Evolutionary conservation across 2,113 vertebrate species (phyloP).

Genomic region (Actenoides hombroni): DNA sequence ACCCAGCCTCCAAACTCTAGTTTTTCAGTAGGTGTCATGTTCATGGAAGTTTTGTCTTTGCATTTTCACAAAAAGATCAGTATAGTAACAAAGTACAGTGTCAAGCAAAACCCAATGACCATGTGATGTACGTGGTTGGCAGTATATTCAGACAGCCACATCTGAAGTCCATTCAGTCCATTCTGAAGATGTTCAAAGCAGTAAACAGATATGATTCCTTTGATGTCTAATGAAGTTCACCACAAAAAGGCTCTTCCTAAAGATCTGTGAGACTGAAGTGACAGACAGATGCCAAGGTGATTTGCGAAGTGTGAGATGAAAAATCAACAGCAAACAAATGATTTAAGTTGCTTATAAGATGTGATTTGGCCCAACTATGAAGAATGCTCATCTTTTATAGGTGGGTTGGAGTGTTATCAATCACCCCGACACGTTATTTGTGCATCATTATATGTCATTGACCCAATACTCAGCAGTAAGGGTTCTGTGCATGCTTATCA

Average conservation of each 20-base stretch:
- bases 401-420: neutral
- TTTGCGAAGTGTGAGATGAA: neutral
- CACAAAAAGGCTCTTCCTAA: neutral
- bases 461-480: neutral
- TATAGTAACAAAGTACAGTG: neutral
- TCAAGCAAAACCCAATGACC: neutral
- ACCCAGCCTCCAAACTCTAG: neutral
- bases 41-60: neutral
- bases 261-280: constrained; percentile 6
- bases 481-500: neutral
- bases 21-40: neutral
- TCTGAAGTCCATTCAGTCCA: rapidly evolving
- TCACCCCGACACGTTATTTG: neutral
- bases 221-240: neutral
- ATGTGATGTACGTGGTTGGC: neutral
- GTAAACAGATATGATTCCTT: neutral
- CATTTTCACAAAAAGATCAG: neutral
- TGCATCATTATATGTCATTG: neutral
- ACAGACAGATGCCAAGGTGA: constrained; percentile 9
- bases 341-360: neutral
- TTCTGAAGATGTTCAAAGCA: neutral
- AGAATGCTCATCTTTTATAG: neutral
- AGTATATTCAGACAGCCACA: neutral
- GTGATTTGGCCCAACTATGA: neutral
- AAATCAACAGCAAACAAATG: neutral